Conservation (phyloP, 1,140 invertebrate species). For the Drosophila melanogaster region Release_6_plus_ISO1_MT NT_033779.5:16269001-16269500, state of each 20-base stretch:
- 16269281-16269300: constrained; percentile 75
- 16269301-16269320: constrained; percentile 61
- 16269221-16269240: constrained; percentile 52
- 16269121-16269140: constrained; percentile 36
- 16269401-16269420: constrained; percentile 81
- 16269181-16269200: constrained; percentile 30
- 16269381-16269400: constrained; percentile 77
- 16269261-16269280: constrained; percentile 66
- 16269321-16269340: constrained; percentile 48
- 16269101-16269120: constrained; percentile 72
- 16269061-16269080: background rate
- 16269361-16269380: constrained; percentile 83
- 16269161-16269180: constrained; percentile 67
- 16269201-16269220: constrained; percentile 54
- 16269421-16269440: constrained; percentile 80
- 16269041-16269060: background rate
- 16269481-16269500: background rate
- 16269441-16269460: constrained; percentile 73
- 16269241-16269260: constrained; percentile 34
- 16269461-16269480: constrained; percentile 53
- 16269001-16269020: constrained; percentile 1
- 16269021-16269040: constrained; percentile 27
- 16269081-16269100: constrained; percentile 57
- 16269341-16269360: constrained; percentile 45
- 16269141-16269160: constrained; percentile 35